These are phyloP conservation scores for Chiloscyllium plagiosum DNA, from an alignment of 2,113 vertebrate species.

Conservation along the genomic window DNA sequence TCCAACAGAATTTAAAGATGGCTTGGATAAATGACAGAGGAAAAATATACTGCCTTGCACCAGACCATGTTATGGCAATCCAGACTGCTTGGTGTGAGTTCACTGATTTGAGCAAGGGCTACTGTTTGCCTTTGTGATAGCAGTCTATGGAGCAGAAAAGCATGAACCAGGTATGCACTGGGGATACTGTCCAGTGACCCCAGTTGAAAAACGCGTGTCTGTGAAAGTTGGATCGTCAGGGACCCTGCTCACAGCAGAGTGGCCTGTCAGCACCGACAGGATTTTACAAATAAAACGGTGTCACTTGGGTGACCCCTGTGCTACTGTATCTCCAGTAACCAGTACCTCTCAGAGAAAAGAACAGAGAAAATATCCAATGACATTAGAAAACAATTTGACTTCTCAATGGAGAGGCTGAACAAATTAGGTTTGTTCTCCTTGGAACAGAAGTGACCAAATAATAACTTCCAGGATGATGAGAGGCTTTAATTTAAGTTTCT, in stretches of 20 bases:
- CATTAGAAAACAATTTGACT: not conserved
- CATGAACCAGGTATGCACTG: not conserved
- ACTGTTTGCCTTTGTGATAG: not conserved
- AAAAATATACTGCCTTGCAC: not conserved
- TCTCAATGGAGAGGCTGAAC: not conserved
- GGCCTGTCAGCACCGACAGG: not conserved
- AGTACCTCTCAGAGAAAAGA: not conserved
- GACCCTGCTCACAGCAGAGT: no score
- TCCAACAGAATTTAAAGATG: not conserved
- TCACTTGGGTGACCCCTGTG: not conserved
- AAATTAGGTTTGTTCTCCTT: not conserved
- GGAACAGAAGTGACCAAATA: not conserved
- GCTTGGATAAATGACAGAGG: not conserved
- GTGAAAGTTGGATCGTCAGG: not conserved
- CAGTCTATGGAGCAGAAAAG: not conserved
- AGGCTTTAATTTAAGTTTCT: not conserved
- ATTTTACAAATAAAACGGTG: not conserved
- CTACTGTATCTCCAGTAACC: not conserved
- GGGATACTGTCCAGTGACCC: not conserved
- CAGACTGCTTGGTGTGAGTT: not conserved
- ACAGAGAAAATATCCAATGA: not conserved
- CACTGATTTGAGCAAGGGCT: not conserved
- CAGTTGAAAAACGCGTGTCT: not conserved
- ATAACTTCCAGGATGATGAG: not conserved
- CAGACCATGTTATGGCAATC: not conserved